These are phyloP conservation scores for Heteronetta atricapilla DNA, from an alignment of 2,113 vertebrate species.

Conservation along the genomic window DNA sequence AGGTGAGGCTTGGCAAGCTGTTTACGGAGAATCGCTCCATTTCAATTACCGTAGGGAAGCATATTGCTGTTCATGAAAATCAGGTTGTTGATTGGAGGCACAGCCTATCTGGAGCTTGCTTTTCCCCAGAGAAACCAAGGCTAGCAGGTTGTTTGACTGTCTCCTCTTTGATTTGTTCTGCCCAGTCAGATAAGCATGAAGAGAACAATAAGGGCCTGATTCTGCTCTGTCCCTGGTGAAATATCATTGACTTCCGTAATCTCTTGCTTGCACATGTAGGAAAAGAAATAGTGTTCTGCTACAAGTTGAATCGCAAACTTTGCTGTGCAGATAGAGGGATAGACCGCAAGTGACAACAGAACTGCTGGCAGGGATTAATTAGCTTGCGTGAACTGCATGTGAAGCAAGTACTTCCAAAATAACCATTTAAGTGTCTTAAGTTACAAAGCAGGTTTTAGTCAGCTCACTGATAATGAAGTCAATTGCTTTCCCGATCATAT, in stretches of 20 bases:
- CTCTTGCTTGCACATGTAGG: background rate
- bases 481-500: background rate
- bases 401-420: background rate
- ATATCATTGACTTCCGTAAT: background rate
- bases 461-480: background rate
- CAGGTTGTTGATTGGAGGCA: constrained; percentile 26
- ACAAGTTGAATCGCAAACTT: background rate
- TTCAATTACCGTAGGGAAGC: constrained; percentile 13
- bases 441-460: background rate
- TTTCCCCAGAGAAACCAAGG: constrained; percentile 1
- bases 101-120: constrained; percentile 19
- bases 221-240: background rate
- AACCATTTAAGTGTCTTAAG: background rate
- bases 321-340: background rate
- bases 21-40: constrained; percentile 30
- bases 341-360: background rate
- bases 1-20: constrained; percentile 39
- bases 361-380: background rate
- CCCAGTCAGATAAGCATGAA: background rate
- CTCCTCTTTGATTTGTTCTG: constrained; percentile 33
- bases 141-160: background rate
- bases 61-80: constrained; percentile 2
- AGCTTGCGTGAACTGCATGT: background rate
- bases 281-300: background rate
- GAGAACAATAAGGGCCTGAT: constrained; percentile 19